These are phyloP conservation scores for Simalia tracyae DNA, from an alignment of 2,797 vertebrate genomes.

Conservation along the genomic window DNA sequence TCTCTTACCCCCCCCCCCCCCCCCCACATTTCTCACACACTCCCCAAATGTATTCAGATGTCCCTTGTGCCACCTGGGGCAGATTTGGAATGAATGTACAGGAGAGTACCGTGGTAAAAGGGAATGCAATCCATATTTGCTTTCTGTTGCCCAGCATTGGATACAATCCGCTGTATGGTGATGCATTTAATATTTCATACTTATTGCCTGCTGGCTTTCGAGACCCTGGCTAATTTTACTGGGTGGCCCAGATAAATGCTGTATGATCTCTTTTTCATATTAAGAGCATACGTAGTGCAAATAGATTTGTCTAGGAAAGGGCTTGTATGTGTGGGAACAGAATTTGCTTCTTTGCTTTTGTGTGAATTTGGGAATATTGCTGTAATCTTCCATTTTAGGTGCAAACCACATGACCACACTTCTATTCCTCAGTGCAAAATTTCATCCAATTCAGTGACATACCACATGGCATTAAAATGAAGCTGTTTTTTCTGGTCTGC, in stretches of 20 bases:
- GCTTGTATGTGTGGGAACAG: background rate
- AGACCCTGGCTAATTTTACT: background rate
- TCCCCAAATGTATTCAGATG: background rate
- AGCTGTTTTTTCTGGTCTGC: conserved; percentile 13
- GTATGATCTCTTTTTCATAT: background rate
- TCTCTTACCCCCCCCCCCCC: background rate
- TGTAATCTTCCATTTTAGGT: conserved; percentile 16
- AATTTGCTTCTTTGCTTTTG: background rate
- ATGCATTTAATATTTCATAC: background rate
- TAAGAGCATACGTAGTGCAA: background rate
- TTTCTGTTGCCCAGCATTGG: background rate
- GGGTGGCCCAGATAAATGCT: conserved; percentile 13
- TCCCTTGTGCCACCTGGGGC: background rate
- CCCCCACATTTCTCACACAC: background rate
- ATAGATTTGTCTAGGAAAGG: background rate
- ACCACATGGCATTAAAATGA: background rate
- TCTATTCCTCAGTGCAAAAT: conserved; percentile 16
- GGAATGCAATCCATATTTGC: background rate
- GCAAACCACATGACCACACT: conserved; percentile 8
- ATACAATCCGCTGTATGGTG: background rate
- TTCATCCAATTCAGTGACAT: background rate
- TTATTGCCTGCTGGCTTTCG: background rate
- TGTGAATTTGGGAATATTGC: background rate
- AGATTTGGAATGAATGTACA: background rate
- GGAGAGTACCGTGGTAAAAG: background rate